These are phyloP conservation scores for Carposina sasakii DNA, from an alignment of 1,140 invertebrate species.

Conservation along the genomic window DNA sequence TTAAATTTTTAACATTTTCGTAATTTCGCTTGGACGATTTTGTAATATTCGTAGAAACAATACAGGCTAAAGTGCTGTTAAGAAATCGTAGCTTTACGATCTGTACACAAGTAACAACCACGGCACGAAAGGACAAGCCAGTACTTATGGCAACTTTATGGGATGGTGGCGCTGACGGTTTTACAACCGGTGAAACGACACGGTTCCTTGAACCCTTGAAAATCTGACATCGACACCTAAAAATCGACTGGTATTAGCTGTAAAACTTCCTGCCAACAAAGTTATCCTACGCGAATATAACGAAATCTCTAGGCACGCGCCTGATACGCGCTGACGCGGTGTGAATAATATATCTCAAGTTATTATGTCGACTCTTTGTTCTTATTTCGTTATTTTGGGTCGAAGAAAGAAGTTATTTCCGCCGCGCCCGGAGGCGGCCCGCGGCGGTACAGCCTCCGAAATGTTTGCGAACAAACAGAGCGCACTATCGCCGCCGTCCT, in stretches of 20 bases:
- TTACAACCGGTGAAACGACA: conserved; percentile 39
- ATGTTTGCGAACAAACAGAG: conserved; percentile 30
- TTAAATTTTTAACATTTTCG: too few relatives aligned
- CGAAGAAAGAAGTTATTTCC: conserved; percentile 17
- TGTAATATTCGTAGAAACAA: too few relatives aligned
- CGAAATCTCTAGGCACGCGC: conserved; percentile 40
- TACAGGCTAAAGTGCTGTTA: too few relatives aligned
- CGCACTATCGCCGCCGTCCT: conserved; percentile 25
- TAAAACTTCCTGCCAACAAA: too few relatives aligned
- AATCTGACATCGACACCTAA: too few relatives aligned
- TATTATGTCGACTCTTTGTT: conserved; percentile 41
- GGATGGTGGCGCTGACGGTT: conserved; percentile 41
- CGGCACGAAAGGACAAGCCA: too few relatives aligned
- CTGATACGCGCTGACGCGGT: conserved; percentile 30
- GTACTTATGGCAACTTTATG: conserved; percentile 48
- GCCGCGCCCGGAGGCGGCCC: conserved; percentile 14
- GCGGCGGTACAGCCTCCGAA: conserved; percentile 10
- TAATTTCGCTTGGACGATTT: too few relatives aligned
- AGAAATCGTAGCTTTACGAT: too few relatives aligned
- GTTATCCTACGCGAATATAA: conserved; percentile 19
- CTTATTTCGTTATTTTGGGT: conserved; percentile 24
- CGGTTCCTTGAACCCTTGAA: conserved; percentile 30
- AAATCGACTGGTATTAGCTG: too few relatives aligned
- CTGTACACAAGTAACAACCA: too few relatives aligned
- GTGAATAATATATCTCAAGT: conserved; percentile 55